These are phyloP conservation scores for Drosophila algonquin DNA, from an alignment of 2,888 invertebrate genomes.

Conservation along the genomic window DNA sequence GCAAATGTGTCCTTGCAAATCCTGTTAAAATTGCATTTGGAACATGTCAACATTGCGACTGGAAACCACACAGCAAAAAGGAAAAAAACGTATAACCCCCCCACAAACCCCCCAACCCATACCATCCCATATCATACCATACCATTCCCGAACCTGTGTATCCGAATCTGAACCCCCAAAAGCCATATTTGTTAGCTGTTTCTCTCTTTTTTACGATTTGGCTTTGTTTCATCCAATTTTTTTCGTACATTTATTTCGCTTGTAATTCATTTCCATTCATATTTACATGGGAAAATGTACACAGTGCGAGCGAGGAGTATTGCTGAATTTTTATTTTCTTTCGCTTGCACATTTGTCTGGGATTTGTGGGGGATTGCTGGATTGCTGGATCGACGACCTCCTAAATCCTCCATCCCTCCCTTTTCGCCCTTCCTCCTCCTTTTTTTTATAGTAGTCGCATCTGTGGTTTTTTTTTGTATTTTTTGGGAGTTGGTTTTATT, in stretches of 20 bases:
- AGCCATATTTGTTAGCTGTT: conserved; percentile 37
- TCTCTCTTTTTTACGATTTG: conserved; percentile 57
- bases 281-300: conserved; percentile 60
- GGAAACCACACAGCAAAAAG: conserved; percentile 51
- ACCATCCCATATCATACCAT: neutral
- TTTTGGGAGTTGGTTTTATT: conserved; percentile 50
- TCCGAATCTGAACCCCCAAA: conserved; percentile 27
- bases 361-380: conserved; percentile 64
- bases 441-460: conserved; percentile 34
- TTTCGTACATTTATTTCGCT: conserved; percentile 73
- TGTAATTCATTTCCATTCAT: conserved; percentile 79
- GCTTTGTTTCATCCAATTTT: conserved; percentile 58
- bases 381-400: conserved; percentile 30
- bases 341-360: conserved; percentile 64
- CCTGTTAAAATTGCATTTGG: conserved; percentile 79
- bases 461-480: conserved; percentile 29
- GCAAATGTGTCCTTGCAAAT: conserved; percentile 79
- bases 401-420: conserved; percentile 3
- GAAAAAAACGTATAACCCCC: conserved; percentile 12
- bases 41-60: conserved; percentile 74
- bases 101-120: neutral
- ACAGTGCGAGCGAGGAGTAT: conserved; percentile 33
- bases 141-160: conserved; percentile 6
- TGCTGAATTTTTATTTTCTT: conserved; percentile 49
- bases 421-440: conserved; percentile 18